Evolutionary conservation across 2,888 invertebrate genomes (phyloP).

Genomic region (Heliconius charithonia): DNA sequence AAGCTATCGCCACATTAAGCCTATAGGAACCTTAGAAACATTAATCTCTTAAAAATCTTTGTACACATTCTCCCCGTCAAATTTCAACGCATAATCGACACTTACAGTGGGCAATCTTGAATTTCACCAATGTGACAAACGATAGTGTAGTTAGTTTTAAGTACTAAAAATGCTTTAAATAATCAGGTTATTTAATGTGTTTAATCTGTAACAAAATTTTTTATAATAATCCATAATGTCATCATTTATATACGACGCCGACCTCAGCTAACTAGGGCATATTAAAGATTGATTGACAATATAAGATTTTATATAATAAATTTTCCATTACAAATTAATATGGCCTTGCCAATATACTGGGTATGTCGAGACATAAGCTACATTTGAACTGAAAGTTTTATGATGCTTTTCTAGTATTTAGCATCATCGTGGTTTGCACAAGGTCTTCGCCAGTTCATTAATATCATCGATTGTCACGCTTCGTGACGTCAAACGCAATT

Average conservation of each 20-base stretch:
- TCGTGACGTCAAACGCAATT: constrained; percentile 9
- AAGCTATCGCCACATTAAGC: neutral
- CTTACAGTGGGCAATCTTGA: neutral
- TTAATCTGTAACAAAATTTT: neutral
- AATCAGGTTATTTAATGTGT: neutral
- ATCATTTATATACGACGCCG: constrained; percentile 18
- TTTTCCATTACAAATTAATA: constrained; percentile 30
- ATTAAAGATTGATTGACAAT: constrained; percentile 34
- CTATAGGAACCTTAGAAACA: neutral
- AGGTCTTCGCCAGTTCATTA: constrained; percentile 51
- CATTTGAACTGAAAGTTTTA: constrained; percentile 39
- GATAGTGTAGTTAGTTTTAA: neutral
- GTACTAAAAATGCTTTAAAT: neutral
- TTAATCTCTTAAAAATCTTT: neutral
- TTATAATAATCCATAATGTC: neutral
- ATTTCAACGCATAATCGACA: neutral
- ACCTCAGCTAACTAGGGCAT: constrained; percentile 35
- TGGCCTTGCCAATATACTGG: constrained; percentile 35
- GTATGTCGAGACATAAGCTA: constrained; percentile 30
- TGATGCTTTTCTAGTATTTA: constrained; percentile 62
- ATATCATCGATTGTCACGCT: constrained; percentile 34
- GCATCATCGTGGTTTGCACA: constrained; percentile 68
- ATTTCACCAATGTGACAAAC: neutral
- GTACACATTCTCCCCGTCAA: neutral
- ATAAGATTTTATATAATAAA: constrained; percentile 27